Conservation (phyloP, 2,797 vertebrate genomes). For the Chaetodon trifasciatus region DNA sequence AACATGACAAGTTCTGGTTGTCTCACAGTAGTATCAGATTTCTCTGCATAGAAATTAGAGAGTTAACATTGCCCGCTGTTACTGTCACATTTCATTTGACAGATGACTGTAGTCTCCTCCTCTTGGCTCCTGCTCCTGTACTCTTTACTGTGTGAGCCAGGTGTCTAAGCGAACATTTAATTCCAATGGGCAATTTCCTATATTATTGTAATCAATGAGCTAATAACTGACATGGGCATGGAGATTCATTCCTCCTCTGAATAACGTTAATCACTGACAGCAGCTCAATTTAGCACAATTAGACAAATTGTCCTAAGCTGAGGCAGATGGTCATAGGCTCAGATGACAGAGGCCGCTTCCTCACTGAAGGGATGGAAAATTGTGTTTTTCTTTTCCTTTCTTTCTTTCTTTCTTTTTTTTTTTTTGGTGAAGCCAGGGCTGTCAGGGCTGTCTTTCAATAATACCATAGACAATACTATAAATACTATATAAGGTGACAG, state of each 20-base stretch:
- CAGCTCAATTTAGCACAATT: constrained; percentile 93
- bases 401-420: background rate
- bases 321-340: constrained; percentile 90
- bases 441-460: background rate
- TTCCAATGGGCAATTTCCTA: constrained; percentile 91
- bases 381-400: background rate
- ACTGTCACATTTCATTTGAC: constrained; percentile 71
- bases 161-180: constrained; percentile 90
- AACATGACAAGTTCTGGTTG: background rate
- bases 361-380: constrained; percentile 1
- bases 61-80: constrained; percentile 40
- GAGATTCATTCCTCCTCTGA: constrained; percentile 89
- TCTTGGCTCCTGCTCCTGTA: constrained; percentile 85
- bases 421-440: background rate
- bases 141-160: constrained; percentile 85
- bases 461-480: background rate
- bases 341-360: constrained; percentile 64
- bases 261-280: constrained; percentile 95
- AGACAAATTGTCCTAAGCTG: constrained; percentile 91
- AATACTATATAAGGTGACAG: background rate
- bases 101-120: constrained; percentile 26
- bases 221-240: constrained; percentile 92
- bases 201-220: constrained; percentile 97
- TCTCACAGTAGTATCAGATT: constrained; percentile 17
- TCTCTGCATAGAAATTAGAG: constrained; percentile 17